Evolutionary conservation across 2,888 invertebrate genomes (phyloP).

Genomic region (Nasonovia ribisnigri): DNA sequence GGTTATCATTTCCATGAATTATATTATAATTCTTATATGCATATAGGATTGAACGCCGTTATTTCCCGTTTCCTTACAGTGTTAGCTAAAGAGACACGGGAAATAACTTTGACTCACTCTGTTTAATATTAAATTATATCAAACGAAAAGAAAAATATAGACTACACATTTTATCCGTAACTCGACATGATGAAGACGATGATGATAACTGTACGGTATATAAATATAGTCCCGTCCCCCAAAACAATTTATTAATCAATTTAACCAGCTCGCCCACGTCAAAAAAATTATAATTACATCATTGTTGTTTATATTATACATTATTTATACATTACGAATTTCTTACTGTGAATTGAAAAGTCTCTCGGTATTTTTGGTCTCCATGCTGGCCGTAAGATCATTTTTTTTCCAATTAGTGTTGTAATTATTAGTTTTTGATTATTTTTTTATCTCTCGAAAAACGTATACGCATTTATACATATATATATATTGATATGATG

Average conservation of each 20-base stretch:
- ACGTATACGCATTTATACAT: background rate
- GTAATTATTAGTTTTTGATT: background rate
- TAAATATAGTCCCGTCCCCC: background rate
- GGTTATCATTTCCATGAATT: background rate
- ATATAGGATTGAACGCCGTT: background rate
- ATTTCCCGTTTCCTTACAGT: background rate
- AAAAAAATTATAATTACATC: background rate
- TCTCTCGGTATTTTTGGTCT: conserved; percentile 54
- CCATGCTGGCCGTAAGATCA: conserved; percentile 55
- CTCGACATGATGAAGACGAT: background rate
- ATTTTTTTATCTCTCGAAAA: background rate
- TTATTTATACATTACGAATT: conserved; percentile 25
- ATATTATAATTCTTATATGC: background rate
- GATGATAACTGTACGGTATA: background rate
- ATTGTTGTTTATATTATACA: background rate
- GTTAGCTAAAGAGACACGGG: background rate
- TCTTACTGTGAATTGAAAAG: conserved; percentile 51
- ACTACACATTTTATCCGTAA: background rate
- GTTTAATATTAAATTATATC: background rate
- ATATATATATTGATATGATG: background rate
- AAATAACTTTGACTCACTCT: background rate
- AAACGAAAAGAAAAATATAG: background rate
- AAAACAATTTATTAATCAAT: conserved; percentile 30
- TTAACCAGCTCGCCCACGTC: background rate
- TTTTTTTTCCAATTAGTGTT: background rate